phyloP scores from a whole-genome alignment of 2,797 vertebrate species.

The Zalophus californianus region DNA sequence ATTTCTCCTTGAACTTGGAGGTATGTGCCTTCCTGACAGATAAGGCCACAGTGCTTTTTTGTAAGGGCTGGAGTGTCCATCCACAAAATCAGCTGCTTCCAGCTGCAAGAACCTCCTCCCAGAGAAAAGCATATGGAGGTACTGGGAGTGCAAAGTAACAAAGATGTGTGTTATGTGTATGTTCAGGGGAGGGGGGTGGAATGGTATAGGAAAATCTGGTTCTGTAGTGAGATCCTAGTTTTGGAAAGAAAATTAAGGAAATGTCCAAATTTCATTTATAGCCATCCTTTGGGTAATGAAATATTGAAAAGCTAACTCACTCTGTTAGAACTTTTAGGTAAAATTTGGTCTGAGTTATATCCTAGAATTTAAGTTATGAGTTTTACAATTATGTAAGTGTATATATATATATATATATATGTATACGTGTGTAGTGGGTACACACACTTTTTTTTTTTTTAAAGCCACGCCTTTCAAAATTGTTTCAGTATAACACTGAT shows the following conservation, averaged over 20 bases:
- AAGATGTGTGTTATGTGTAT: fast-evolving
- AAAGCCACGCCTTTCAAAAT: slow-evolving; percentile 81
- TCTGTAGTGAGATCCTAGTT: not conserved
- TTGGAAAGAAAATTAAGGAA: slow-evolving; percentile 30
- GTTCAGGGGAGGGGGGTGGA: too few relatives aligned
- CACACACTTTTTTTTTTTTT: slow-evolving; percentile 67
- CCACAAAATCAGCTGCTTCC: not conserved
- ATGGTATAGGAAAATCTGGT: not conserved
- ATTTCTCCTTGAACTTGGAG: not conserved
- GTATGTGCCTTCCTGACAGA: not conserved
- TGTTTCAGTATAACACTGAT: slow-evolving; percentile 81
- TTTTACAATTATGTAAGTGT: slow-evolving; percentile 81
- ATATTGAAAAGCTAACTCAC: not conserved
- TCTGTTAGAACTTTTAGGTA: slow-evolving; percentile 32
- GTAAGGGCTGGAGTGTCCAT: not conserved
- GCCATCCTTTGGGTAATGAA: slow-evolving; percentile 34
- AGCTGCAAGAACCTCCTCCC: not conserved
- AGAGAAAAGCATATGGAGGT: not conserved
- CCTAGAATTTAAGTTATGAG: slow-evolving; percentile 74
- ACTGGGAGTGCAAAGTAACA: not conserved
- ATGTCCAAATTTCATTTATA: slow-evolving; percentile 6
- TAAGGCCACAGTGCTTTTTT: not conserved
- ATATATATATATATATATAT: slow-evolving; percentile 69
- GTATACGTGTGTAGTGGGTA: slow-evolving; percentile 76
- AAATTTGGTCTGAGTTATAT: slow-evolving; percentile 65